A percentile compares a stretch with the other conserved stretches of the same genome.
Evolutionary conservation across 1,140 invertebrate species (phyloP).

Genomic region (Heliothis subflexa): DNA sequence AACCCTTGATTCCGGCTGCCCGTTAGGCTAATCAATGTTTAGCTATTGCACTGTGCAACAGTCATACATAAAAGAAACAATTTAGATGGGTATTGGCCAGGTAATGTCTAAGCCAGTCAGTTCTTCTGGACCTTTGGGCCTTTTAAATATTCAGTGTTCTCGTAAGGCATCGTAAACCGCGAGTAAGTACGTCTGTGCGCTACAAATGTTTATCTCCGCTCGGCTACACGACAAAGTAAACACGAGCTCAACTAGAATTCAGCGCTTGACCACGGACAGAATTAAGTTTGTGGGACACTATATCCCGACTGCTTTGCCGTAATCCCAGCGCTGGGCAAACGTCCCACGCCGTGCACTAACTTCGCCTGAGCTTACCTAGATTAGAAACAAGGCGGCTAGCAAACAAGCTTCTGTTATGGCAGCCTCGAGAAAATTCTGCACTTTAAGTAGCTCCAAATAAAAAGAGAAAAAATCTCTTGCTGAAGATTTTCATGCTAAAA

Average conservation of each 20-base stretch:
- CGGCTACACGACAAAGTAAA: conserved; percentile 1
- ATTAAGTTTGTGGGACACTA: conserved; percentile 36
- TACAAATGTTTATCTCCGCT: conserved; percentile 7
- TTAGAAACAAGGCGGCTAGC: conserved; percentile 20
- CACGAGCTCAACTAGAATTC: conserved; percentile 19
- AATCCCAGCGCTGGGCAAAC: conserved; percentile 39
- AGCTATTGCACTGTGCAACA: no score
- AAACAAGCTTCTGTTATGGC: conserved; percentile 23
- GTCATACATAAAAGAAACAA: no score
- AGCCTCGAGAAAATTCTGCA: conserved; percentile 14
- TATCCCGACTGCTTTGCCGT: conserved; percentile 32
- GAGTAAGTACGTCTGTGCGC: not conserved
- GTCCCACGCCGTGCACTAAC: conserved; percentile 24
- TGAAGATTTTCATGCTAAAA: conserved; percentile 7
- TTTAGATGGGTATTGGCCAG: no score
- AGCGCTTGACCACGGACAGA: conserved; percentile 36
- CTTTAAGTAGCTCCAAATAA: conserved; percentile 22
- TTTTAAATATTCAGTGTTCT: no score
- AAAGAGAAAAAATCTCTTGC: conserved; percentile 3
- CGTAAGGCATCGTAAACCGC: not conserved
- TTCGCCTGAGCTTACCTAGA: conserved; percentile 36
- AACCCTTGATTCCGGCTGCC: no score
- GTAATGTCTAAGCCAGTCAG: no score
- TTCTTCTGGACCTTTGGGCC: no score
- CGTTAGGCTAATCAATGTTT: no score